A percentile compares a stretch with the other conserved stretches of the same genome.
These are phyloP conservation scores for Griposia aprilina DNA, from an alignment of 2,888 invertebrate genomes.

Conservation along the genomic window DNA sequence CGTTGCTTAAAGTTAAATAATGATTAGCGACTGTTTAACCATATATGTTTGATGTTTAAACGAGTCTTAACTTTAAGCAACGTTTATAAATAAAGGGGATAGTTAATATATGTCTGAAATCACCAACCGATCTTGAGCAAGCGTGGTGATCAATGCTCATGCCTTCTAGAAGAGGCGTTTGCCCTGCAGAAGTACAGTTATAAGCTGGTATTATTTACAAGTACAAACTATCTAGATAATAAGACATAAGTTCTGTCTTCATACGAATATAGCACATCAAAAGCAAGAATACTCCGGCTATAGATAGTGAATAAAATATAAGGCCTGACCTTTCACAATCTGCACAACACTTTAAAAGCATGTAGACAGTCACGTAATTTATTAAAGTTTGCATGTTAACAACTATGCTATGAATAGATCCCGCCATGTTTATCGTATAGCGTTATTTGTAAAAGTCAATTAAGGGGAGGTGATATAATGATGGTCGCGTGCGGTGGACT, in stretches of 20 bases:
- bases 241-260: no score
- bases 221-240: not conserved
- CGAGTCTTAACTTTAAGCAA: no score
- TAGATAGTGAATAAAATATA: slow-evolving; percentile 9
- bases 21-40: no score
- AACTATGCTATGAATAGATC: slow-evolving; percentile 13
- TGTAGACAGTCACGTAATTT: slow-evolving; percentile 2
- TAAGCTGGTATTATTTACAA: no score
- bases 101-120: no score
- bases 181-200: no score
- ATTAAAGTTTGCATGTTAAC: slow-evolving; percentile 25
- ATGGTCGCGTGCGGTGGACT: slow-evolving; percentile 26
- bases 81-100: no score
- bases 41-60: no score
- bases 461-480: slow-evolving; percentile 35
- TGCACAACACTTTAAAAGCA: slow-evolving; percentile 1
- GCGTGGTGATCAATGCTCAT: no score
- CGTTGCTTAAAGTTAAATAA: no score
- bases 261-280: not conserved
- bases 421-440: slow-evolving; percentile 3
- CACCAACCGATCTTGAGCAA: no score
- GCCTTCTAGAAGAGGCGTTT: no score
- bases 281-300: not conserved
- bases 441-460: slow-evolving; percentile 41
- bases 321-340: not conserved